Conservation (phyloP, 2,888 invertebrate species). For the Papilio gigon region DNA sequence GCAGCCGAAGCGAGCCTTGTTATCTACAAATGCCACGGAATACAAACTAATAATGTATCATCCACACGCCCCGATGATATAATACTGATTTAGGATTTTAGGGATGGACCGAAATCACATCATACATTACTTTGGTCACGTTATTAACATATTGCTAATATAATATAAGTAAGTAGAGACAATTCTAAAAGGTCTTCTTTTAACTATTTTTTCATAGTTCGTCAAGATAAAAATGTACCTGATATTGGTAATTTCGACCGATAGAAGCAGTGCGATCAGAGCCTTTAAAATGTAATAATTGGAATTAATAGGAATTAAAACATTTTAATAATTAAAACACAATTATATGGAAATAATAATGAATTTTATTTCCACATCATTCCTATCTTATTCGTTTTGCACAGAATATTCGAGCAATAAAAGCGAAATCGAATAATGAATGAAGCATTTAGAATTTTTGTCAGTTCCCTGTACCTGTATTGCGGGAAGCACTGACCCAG, state of each 20-base stretch:
- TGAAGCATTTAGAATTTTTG: conserved; percentile 8
- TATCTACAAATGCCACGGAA: conserved; percentile 27
- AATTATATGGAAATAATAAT: not conserved
- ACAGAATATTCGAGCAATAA: not conserved
- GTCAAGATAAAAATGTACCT: too few relatives aligned
- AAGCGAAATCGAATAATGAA: conserved; percentile 15
- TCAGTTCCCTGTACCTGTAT: conserved; percentile 6
- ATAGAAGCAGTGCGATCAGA: too few relatives aligned
- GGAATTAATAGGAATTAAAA: too few relatives aligned
- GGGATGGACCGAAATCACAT: conserved; percentile 17
- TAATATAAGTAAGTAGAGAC: too few relatives aligned
- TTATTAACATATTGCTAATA: too few relatives aligned
- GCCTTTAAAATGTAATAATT: too few relatives aligned
- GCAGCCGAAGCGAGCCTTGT: conserved; percentile 42
- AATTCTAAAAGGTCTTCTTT: too few relatives aligned
- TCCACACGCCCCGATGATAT: conserved; percentile 13
- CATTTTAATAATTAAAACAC: too few relatives aligned
- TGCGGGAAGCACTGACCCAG: conserved; percentile 14
- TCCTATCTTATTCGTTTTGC: not conserved
- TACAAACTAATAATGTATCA: conserved; percentile 26
- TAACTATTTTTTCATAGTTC: too few relatives aligned
- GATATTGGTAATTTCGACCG: too few relatives aligned
- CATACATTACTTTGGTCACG: not conserved
- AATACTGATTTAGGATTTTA: conserved; percentile 20
- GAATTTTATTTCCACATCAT: not conserved